phyloP scores from a whole-genome alignment of 2,113 vertebrate genomes.

The Salvelinus namaycush region DNA sequence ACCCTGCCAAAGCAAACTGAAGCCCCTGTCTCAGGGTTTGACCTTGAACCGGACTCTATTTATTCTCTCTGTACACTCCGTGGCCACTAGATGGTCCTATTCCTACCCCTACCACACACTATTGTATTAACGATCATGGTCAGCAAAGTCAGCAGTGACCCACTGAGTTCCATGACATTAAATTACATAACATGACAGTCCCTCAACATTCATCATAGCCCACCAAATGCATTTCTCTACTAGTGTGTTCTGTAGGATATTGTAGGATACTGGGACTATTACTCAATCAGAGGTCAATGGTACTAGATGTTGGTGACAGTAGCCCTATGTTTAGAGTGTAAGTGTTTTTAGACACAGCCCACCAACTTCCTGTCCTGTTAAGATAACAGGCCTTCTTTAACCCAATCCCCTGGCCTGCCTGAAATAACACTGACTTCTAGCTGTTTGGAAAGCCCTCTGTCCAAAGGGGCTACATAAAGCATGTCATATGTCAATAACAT shows the following conservation, averaged over 20 bases:
- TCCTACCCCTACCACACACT: not conserved
- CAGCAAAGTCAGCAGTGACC: constrained; percentile 15
- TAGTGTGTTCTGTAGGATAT: too few species aligned
- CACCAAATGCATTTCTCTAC: not conserved
- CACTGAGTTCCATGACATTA: not conserved
- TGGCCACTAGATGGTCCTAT: constrained; percentile 21
- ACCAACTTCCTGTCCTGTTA: not conserved
- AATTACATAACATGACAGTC: not conserved
- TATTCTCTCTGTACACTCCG: constrained; percentile 3
- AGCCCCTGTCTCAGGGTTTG: not conserved
- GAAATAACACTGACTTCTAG: too few species aligned
- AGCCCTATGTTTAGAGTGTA: not conserved
- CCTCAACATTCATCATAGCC: not conserved
- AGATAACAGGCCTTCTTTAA: not conserved
- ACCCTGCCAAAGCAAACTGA: too few species aligned
- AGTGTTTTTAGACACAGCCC: not conserved
- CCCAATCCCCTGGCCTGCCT: not conserved
- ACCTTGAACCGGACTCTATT: constrained; percentile 17
- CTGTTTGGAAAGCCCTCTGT: too few species aligned
- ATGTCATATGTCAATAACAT: too few species aligned
- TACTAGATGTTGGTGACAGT: not conserved
- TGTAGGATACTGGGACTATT: too few species aligned
- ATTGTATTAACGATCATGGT: not conserved
- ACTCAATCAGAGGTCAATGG: too few species aligned
- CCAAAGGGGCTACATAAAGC: too few species aligned